Conservation (phyloP, 2,797 vertebrate genomes). For the Luscinia megarhynchos region DNA sequence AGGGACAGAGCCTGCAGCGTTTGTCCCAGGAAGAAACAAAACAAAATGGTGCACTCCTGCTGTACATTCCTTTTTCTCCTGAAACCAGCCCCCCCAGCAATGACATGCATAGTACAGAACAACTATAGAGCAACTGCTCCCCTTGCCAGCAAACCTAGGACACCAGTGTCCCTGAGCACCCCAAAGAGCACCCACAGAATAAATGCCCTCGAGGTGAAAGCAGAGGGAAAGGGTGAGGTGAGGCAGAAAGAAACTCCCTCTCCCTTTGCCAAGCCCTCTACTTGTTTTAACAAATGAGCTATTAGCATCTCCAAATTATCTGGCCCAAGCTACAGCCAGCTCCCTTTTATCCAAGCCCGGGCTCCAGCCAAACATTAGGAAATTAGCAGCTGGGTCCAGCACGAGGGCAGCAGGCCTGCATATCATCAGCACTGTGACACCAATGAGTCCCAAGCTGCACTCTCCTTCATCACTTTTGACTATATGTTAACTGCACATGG, state of each 20-base stretch:
- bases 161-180: neutral
- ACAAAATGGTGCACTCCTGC: neutral
- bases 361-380: slow-evolving; percentile 54
- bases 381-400: slow-evolving; percentile 49
- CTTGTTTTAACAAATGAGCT: slow-evolving; percentile 54
- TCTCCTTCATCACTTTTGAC: neutral
- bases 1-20: fast-evolving
- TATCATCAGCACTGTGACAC: neutral
- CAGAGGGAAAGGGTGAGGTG: neutral
- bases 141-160: neutral
- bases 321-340: slow-evolving; percentile 44
- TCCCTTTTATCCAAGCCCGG: slow-evolving; percentile 41
- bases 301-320: slow-evolving; percentile 65
- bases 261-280: slow-evolving; percentile 32
- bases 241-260: neutral
- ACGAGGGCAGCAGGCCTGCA: slow-evolving; percentile 36
- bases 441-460: neutral
- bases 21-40: neutral
- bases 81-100: fast-evolving
- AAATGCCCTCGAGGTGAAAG: neutral
- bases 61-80: neutral
- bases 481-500: neutral
- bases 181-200: neutral
- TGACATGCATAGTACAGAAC: neutral
- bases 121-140: neutral